A percentile compares a stretch with the other conserved stretches of the same genome.
Evolutionary conservation across 2,797 vertebrate genomes (phyloP).

Genomic region (Macroramphosus scolopax): DNA sequence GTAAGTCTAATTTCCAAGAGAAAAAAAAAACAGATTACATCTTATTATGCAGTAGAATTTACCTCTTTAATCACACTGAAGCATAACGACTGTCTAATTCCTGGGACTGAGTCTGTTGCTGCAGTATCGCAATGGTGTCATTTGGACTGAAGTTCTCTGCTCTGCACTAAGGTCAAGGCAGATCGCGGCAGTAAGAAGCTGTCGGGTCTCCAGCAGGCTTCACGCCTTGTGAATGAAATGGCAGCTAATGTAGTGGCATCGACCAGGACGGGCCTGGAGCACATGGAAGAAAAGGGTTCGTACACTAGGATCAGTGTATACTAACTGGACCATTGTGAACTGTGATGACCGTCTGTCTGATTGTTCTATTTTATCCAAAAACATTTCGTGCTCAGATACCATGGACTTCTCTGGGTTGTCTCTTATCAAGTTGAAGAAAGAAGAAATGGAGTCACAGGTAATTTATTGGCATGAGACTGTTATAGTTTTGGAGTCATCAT

Average conservation of each 20-base stretch:
- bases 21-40: too few relatives aligned
- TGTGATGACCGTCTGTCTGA: too few relatives aligned
- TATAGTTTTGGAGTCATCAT: too few relatives aligned
- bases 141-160: too few relatives aligned
- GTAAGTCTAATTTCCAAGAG: conserved; percentile 64
- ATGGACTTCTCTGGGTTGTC: conserved; percentile 98
- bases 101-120: too few relatives aligned
- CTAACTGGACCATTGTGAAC: not conserved
- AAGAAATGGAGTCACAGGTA: conserved; percentile 97
- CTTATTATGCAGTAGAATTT: not conserved
- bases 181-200: conserved; percentile 85
- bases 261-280: conserved; percentile 89
- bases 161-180: conserved; percentile 86
- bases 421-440: conserved; percentile 92
- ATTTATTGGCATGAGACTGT: conserved; percentile 16
- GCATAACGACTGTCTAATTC: too few relatives aligned
- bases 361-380: conserved; percentile 3
- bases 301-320: not conserved
- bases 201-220: conserved; percentile 87
- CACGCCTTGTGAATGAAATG: conserved; percentile 89
- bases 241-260: conserved; percentile 92
- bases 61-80: too few relatives aligned
- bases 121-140: too few relatives aligned
- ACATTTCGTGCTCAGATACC: conserved; percentile 76
- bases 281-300: conserved; percentile 90